Conservation (phyloP, 2,113 vertebrate species). For the Paralichthys olivaceus region DNA sequence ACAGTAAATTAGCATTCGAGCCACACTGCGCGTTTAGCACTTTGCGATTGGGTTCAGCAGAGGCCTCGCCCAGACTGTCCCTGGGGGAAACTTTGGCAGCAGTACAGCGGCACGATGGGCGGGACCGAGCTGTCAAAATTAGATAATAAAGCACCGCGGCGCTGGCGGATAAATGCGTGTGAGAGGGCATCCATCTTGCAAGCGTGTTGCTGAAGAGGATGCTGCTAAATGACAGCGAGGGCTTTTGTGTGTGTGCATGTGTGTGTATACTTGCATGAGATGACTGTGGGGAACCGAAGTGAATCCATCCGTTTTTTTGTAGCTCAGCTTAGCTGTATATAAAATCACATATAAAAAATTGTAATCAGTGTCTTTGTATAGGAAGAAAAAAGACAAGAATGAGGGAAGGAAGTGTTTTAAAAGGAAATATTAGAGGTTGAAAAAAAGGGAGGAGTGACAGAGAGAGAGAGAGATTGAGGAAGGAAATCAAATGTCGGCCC, state of each 20-base stretch:
- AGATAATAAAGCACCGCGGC: slow-evolving; percentile 84
- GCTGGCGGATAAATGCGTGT: slow-evolving; percentile 80
- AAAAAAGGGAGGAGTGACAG: slow-evolving; percentile 4
- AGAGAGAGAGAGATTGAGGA: slow-evolving; percentile 30
- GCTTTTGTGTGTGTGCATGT: slow-evolving; percentile 38
- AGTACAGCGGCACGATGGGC: slow-evolving; percentile 75
- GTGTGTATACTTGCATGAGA: slow-evolving; percentile 14
- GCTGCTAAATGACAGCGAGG: slow-evolving; percentile 79
- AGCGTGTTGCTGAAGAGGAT: slow-evolving; percentile 78
- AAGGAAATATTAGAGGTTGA: slow-evolving; percentile 10
- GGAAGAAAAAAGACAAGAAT: slow-evolving; percentile 6
- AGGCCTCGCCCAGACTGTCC: slow-evolving; percentile 81
- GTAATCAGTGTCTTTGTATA: slow-evolving; percentile 52
- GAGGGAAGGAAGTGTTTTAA: not conserved
- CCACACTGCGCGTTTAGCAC: slow-evolving; percentile 77
- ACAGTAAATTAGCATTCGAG: slow-evolving; percentile 84
- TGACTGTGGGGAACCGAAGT: slow-evolving; percentile 41
- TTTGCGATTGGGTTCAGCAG: slow-evolving; percentile 83
- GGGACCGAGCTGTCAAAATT: slow-evolving; percentile 83
- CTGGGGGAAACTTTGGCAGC: slow-evolving; percentile 78
- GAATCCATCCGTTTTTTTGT: slow-evolving; percentile 55
- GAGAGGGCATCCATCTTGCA: slow-evolving; percentile 85
- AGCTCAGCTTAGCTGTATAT: slow-evolving; percentile 43
- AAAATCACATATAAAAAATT: slow-evolving; percentile 56
- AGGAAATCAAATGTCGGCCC: slow-evolving; percentile 77